phyloP scores from a whole-genome alignment of 1,140 invertebrate genomes.

The Heliconius himera region DNA sequence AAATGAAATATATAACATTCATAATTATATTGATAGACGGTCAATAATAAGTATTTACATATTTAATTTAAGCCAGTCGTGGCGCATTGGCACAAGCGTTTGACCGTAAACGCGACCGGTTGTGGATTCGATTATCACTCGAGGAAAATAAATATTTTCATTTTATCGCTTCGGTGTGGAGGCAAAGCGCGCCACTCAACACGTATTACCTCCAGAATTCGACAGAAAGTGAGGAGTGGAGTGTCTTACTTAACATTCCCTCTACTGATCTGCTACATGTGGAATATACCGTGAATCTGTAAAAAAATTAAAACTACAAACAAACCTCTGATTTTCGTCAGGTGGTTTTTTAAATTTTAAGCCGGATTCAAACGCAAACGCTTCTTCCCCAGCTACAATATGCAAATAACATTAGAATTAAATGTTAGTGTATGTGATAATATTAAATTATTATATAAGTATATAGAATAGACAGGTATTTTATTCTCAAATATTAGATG shows the following conservation, averaged over 20 bases:
- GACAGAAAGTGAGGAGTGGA: neutral
- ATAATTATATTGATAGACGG: no score
- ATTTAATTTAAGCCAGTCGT: neutral
- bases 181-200: neutral
- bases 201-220: neutral
- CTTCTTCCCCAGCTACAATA: neutral
- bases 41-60: no score
- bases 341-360: conserved; percentile 28
- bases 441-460: no score
- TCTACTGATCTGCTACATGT: neutral
- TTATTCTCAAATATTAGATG: no score
- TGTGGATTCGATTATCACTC: neutral
- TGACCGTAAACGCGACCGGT: neutral
- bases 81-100: neutral
- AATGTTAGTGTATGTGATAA: no score
- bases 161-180: neutral
- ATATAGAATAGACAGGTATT: no score
- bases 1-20: no score
- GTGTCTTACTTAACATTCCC: neutral
- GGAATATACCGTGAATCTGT: neutral
- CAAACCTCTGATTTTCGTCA: conserved; percentile 28
- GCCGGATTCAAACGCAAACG: neutral
- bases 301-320: neutral
- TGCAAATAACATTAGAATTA: neutral
- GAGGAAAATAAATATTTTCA: neutral